Base-by-base conservation (phyloP, 2,888 invertebrate genomes). In the Drepana falcataria region DNA sequence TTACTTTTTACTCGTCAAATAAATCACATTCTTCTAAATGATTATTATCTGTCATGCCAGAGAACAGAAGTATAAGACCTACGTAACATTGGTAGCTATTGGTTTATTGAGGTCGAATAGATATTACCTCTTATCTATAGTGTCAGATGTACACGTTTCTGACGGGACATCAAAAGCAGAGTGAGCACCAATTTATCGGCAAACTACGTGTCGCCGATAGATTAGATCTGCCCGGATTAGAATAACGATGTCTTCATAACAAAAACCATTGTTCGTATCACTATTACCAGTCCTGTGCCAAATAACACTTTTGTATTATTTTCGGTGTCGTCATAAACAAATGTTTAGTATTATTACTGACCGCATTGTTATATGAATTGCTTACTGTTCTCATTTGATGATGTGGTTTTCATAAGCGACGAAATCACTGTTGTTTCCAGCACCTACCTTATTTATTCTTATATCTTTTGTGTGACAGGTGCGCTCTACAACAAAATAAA, bases 401-500 rank as follows among this genome's bases (percentile, higher is more conserved):
- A 9, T 9, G 44, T 9, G 9, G 3, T 4, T 4, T 9, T 37
- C 37, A 37, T 49, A 49, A 37, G 37, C 7, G 35, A 51, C 21
- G 40, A 34, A 7, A 41, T 7, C 9, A 9, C 35, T 5, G 7
- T 40, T 34, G 35, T n/a, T 1, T 9, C 59, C 53, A 57, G 49
- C 34, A n/a, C 53, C 35, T n/a, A 51, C 37, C 57, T 53, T 55
- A 57, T 57, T 47, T 51, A 52, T 65, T 68, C 63, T 69, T 60
- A 57, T 70, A 67, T 66, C 60, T 71, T 71, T 73, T 66, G 60
- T 68, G 57, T 65, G 72, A 68, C 80, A 81, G 79, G 79, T 81
- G 82, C 73, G 63, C 65, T 71, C 62, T 64, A 66, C 62, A 67
- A 74, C 60, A 68, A 75, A 77, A 79, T 75, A 70, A 73, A 76